Evolutionary conservation across 2,888 invertebrate species (phyloP).

Genomic region (Leucoma salicis): DNA sequence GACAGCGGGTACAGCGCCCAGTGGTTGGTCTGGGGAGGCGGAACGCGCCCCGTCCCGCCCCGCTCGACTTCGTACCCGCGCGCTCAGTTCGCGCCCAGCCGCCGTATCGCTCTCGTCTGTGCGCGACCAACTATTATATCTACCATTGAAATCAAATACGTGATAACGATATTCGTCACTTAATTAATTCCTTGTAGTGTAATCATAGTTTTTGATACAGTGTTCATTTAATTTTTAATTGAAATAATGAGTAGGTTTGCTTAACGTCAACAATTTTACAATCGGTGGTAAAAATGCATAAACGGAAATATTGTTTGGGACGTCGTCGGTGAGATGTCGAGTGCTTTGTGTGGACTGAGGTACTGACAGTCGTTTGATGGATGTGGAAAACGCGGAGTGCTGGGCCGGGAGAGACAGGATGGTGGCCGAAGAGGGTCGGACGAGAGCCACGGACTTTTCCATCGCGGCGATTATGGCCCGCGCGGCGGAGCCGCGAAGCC

Average conservation of each 20-base stretch:
- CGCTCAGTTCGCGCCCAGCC: slow-evolving; percentile 72
- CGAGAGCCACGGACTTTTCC: slow-evolving; percentile 94
- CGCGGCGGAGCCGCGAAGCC: slow-evolving; percentile 71
- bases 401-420: slow-evolving; percentile 71
- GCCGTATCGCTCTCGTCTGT: slow-evolving; percentile 52
- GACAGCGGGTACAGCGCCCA: slow-evolving; percentile 70
- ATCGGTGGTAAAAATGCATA: slow-evolving; percentile 33
- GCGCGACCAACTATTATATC: slow-evolving; percentile 33
- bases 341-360: slow-evolving; percentile 45
- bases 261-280: slow-evolving; percentile 12
- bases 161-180: slow-evolving; percentile 31
- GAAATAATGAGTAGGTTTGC: slow-evolving; percentile 19
- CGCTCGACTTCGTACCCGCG: slow-evolving; percentile 53
- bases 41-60: slow-evolving; percentile 45
- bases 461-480: slow-evolving; percentile 97
- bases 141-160: slow-evolving; percentile 39
- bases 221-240: slow-evolving; percentile 12
- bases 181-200: slow-evolving; percentile 28
- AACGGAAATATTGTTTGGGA: slow-evolving; percentile 55
- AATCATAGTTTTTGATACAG: slow-evolving; percentile 14
- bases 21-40: slow-evolving; percentile 61
- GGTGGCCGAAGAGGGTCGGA: slow-evolving; percentile 76
- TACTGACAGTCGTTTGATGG: slow-evolving; percentile 68
- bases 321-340: slow-evolving; percentile 61
- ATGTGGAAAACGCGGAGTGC: slow-evolving; percentile 74